Evolutionary conservation across 2,888 invertebrate species (phyloP), one percentile per base, ranked within the genome.

Genomic region (Harpagoxenus sublaevis): DNA sequence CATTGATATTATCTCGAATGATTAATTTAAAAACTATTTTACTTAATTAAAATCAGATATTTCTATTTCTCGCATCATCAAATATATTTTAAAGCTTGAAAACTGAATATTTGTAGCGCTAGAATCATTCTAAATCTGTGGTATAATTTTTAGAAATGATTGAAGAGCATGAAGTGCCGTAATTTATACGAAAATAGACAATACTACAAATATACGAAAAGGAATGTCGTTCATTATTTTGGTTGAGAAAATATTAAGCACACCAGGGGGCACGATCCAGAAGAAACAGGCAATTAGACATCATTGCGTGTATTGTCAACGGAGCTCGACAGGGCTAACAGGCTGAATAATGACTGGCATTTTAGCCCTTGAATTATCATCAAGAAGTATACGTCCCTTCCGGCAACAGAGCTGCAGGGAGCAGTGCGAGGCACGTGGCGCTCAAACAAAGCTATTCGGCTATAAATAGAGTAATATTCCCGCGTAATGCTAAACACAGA

Each of bases 381-480:
- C 81, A 57, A 70, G 62, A 57, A 70, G 62, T 35, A 3, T 12
- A 45, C 23, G 23, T n/a, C 75, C 62, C 31, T 71, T 66, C 65
- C 35, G 68, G 57, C 65, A 51, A 65, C 65, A 23, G 51, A 75
- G 51, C 39, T n/a, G 45, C 3, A 55, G 71, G 51, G 45, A 45
- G 71, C 78, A 85, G 85, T 86, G 89, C 81, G 78, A 66, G 90
- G 82, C 90, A 85, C 87, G 85, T 87, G 89, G 85, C 84, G 79
- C 70, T 66, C 87, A 68, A 68, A 84, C 87, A 88, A 87, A 86
- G 79, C 78, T 82, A 73, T 83, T 60, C 35, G 45, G 63, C 63
- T 89, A 87, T 91, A 91, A 91, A 91, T 91, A 91, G 88, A 86
- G 83, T 83, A 88, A 83, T 85, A 84, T 65, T 78, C 79, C 74